Percentiles rank a stretch among this genome's conserved stretches.
These are phyloP conservation scores for Heliconius sara DNA, from an alignment of 2,888 invertebrate genomes.

Conservation along the genomic window DNA sequence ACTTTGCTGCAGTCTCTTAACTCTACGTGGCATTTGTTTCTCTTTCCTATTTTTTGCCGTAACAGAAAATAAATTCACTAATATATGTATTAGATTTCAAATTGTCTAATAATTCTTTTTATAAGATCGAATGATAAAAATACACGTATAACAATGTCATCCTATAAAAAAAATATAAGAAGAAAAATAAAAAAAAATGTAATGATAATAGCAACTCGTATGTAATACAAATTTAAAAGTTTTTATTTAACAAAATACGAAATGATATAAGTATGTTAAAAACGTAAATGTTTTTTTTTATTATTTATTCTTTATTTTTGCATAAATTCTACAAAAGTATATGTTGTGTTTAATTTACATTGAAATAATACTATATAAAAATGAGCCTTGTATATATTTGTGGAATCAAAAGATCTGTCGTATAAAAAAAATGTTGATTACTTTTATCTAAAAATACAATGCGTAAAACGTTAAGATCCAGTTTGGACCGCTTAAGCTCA, in stretches of 20 bases:
- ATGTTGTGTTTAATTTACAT: neutral
- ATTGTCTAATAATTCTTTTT: no score
- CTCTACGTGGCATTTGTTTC: neutral
- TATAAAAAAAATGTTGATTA: neutral
- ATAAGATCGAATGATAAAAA: no score
- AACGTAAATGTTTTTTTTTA: no score
- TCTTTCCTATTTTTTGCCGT: neutral
- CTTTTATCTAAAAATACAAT: neutral
- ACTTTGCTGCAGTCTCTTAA: neutral
- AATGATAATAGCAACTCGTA: no score
- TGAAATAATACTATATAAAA: neutral
- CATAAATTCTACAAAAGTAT: neutral
- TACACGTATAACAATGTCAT: no score
- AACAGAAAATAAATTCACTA: neutral
- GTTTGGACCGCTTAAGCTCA: neutral
- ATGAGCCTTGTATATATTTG: neutral
- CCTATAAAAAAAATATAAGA: no score
- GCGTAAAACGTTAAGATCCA: slow-evolving; percentile 4
- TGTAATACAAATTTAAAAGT: no score
- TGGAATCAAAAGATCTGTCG: neutral
- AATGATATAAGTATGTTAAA: no score
- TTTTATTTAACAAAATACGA: no score
- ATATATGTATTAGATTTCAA: no score
- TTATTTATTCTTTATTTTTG: neutral
- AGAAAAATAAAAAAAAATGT: no score